Conservation (phyloP, 2,888 invertebrate genomes). For the Priocnemis perturbator region DNA sequence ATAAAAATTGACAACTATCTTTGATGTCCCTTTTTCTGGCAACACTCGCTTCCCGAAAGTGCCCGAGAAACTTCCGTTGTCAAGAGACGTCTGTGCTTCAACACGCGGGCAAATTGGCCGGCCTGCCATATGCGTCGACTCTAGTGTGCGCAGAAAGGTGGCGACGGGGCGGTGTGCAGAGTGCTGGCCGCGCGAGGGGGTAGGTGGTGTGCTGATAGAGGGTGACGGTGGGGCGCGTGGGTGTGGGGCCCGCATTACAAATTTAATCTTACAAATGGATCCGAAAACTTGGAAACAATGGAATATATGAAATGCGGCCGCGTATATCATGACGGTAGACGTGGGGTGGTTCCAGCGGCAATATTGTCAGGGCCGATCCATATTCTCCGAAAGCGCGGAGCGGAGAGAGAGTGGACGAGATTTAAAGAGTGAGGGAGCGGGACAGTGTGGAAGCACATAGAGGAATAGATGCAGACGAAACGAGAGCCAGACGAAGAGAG, state of each 20-base stretch:
- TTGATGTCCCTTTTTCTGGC: too few relatives aligned
- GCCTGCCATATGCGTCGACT: conserved; percentile 72
- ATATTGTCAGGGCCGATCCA: conserved; percentile 75
- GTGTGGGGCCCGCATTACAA: conserved; percentile 77
- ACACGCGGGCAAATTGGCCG: conserved; percentile 67
- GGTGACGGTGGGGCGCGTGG: conserved; percentile 27
- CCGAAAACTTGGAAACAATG: conserved; percentile 76
- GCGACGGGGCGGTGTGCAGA: conserved; percentile 18
- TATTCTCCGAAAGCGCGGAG: conserved; percentile 59
- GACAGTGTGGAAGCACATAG: conserved; percentile 3
- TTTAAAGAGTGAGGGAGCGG: conserved; percentile 3
- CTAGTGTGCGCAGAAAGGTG: conserved; percentile 56
- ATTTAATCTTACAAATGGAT: conserved; percentile 86
- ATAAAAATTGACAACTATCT: too few relatives aligned
- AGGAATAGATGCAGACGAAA: conserved; percentile 17
- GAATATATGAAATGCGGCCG: conserved; percentile 75
- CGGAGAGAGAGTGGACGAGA: conserved; percentile 24
- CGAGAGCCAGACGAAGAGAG: conserved; percentile 9
- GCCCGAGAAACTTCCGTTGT: not conserved
- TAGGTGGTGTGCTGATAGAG: conserved; percentile 39
- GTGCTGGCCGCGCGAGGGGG: conserved; percentile 23
- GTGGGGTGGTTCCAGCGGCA: conserved; percentile 69
- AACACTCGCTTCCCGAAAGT: not conserved
- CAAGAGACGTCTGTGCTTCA: not conserved
- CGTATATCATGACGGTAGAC: conserved; percentile 69